A percentile compares a stretch with the other conserved stretches of the same genome.
These are phyloP conservation scores for Bufotes viridis DNA, from an alignment of 2,797 vertebrate species.

Conservation along the genomic window DNA sequence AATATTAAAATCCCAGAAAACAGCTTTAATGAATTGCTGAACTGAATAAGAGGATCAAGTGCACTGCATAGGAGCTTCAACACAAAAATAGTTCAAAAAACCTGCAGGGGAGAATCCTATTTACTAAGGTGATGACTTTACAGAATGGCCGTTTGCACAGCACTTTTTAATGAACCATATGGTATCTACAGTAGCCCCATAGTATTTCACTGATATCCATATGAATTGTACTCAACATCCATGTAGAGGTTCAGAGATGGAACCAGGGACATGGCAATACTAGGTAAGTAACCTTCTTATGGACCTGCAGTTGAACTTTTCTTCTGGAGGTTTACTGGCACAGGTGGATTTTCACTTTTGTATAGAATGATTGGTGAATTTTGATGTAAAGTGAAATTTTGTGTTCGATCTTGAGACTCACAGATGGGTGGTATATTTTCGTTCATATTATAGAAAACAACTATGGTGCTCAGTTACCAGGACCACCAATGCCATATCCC, in stretches of 20 bases:
- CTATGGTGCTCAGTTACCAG: slow-evolving; percentile 84
- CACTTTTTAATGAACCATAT: background rate
- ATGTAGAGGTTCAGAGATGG: background rate
- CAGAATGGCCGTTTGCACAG: background rate
- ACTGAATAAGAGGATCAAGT: background rate
- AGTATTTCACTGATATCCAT: background rate
- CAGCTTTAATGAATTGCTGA: background rate
- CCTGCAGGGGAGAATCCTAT: background rate
- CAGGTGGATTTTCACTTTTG: background rate
- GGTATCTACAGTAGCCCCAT: background rate
- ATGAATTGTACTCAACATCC: background rate
- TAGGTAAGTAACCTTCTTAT: no score
- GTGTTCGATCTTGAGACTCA: background rate
- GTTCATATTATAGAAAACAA: slow-evolving; percentile 70
- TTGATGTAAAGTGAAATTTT: background rate
- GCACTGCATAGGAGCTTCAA: background rate
- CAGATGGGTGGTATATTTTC: background rate
- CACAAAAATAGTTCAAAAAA: background rate
- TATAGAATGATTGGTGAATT: background rate
- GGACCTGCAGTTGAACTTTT: no score
- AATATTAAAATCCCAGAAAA: no score
- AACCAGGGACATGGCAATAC: no score
- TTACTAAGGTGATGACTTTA: background rate
- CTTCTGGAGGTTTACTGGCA: no score
- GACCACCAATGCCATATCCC: slow-evolving; percentile 79